Percentiles rank a stretch among this genome's conserved stretches.
These are phyloP conservation scores for Stigmatopora argus DNA, from an alignment of 2,113 vertebrate species.

Conservation along the genomic window DNA sequence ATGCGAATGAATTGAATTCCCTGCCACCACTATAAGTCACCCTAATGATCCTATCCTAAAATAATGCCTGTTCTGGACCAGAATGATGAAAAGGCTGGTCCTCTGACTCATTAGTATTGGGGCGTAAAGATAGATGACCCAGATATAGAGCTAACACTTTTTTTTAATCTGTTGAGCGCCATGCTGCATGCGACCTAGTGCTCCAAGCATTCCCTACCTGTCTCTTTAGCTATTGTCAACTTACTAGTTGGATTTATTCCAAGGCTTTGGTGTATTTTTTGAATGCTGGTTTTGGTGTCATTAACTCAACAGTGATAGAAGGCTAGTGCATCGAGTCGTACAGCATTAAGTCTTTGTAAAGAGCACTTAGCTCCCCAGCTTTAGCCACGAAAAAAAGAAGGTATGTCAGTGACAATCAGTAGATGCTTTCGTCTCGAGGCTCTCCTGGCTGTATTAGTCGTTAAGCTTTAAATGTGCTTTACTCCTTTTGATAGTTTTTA, in stretches of 20 bases:
- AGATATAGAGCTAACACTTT: slow-evolving; percentile 64
- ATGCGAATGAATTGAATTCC: slow-evolving; percentile 59
- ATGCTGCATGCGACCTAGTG: slow-evolving; percentile 9
- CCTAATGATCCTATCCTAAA: slow-evolving; percentile 73
- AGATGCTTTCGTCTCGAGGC: slow-evolving; percentile 65
- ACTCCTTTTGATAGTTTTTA: slow-evolving; percentile 34
- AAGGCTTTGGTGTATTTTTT: slow-evolving; percentile 52
- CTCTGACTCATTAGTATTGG: slow-evolving; percentile 70
- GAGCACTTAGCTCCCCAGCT: slow-evolving; percentile 69
- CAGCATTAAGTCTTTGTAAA: slow-evolving; percentile 71
- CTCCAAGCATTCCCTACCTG: slow-evolving; percentile 23
- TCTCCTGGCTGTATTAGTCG: slow-evolving; percentile 50
- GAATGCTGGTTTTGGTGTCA: slow-evolving; percentile 59
- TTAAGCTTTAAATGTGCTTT: slow-evolving; percentile 52
- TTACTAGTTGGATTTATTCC: slow-evolving; percentile 33
- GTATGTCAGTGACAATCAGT: slow-evolving; percentile 68
- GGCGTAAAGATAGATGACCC: slow-evolving; percentile 72
- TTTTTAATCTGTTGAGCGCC: slow-evolving; percentile 39
- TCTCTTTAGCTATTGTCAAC: slow-evolving; percentile 18
- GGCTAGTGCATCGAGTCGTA: slow-evolving; percentile 52
- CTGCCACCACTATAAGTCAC: slow-evolving; percentile 65
- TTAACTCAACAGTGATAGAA: slow-evolving; percentile 70
- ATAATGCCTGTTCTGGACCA: slow-evolving; percentile 65
- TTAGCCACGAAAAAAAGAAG: slow-evolving; percentile 62
- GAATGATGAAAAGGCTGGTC: slow-evolving; percentile 68